phyloP scores from a whole-genome alignment of 2,888 invertebrate genomes.

The Drosophila histrio region DNA sequence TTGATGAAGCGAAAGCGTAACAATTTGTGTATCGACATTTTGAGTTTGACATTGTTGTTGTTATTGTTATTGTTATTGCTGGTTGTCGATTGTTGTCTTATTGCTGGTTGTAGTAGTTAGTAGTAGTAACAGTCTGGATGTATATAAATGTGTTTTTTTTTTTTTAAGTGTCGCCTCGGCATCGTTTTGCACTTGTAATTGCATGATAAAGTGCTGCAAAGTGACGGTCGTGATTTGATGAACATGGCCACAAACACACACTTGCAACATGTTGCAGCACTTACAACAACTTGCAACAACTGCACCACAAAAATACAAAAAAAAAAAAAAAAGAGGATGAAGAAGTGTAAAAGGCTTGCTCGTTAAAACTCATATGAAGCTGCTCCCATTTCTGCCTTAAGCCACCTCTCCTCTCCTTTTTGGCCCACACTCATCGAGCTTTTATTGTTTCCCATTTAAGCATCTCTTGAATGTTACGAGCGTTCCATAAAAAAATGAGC shows the following conservation, averaged over 20 bases:
- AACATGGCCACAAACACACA: conserved; percentile 27
- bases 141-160: background rate
- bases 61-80: conserved; percentile 2
- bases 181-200: conserved; percentile 66
- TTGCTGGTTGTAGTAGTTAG: background rate
- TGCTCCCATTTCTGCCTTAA: conserved; percentile 35
- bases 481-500: conserved; percentile 57
- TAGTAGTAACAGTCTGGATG: background rate
- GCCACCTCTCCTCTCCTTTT: background rate
- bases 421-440: conserved; percentile 34
- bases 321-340: background rate
- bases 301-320: background rate
- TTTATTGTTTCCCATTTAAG: conserved; percentile 70
- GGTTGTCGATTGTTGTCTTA: background rate
- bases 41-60: conserved; percentile 9
- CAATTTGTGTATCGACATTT: conserved; percentile 38
- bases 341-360: conserved; percentile 18
- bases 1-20: conserved; percentile 25
- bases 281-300: conserved; percentile 5
- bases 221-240: conserved; percentile 56
- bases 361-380: conserved; percentile 42
- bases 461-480: conserved; percentile 75
- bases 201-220: conserved; percentile 71
- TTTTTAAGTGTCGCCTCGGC: conserved; percentile 26
- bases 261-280: conserved; percentile 37